phyloP scores from a whole-genome alignment of 92 coral and sea anemone species.

The Actinostola sp. region DNA sequence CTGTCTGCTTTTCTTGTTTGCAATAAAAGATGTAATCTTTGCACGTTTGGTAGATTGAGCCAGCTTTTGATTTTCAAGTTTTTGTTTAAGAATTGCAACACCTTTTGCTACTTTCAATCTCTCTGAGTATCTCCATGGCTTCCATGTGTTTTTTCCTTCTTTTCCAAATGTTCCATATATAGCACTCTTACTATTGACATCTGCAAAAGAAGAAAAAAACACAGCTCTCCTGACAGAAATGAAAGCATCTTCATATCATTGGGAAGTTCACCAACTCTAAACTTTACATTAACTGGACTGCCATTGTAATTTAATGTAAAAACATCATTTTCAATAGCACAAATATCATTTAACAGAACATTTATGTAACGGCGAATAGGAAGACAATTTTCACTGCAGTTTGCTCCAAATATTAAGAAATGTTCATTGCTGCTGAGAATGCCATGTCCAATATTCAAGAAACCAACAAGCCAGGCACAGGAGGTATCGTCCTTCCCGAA shows the following conservation, averaged over 20 bases:
- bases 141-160: conserved; percentile 33
- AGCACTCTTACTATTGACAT: conserved; percentile 42
- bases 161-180: conserved; percentile 50
- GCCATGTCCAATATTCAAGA: conserved; percentile 47
- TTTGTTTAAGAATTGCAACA: conserved; percentile 25
- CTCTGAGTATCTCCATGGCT: conserved; percentile 50
- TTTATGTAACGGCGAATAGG: conserved; percentile 22
- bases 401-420: conserved; percentile 46
- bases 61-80: conserved; percentile 8
- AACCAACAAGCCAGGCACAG: conserved; percentile 63
- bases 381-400: conserved; percentile 40
- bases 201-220: conserved; percentile 78
- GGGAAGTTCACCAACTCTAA: conserved; percentile 52
- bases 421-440: conserved; percentile 44
- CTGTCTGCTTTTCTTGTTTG: conserved; percentile 50
- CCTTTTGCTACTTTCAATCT: conserved; percentile 40
- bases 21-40: conserved; percentile 51
- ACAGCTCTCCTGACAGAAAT: conserved; percentile 38
- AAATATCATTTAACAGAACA: conserved; percentile 41
- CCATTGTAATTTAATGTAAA: conserved; percentile 26
- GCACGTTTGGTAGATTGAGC: conserved; percentile 28
- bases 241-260: conserved; percentile 64
- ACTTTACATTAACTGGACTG: conserved; percentile 24
- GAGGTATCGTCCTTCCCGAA: conserved; percentile 59
- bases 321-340: conserved; percentile 25